phyloP scores from a whole-genome alignment of 2,888 invertebrate species.

The Pristionchus mayeri region DNA sequence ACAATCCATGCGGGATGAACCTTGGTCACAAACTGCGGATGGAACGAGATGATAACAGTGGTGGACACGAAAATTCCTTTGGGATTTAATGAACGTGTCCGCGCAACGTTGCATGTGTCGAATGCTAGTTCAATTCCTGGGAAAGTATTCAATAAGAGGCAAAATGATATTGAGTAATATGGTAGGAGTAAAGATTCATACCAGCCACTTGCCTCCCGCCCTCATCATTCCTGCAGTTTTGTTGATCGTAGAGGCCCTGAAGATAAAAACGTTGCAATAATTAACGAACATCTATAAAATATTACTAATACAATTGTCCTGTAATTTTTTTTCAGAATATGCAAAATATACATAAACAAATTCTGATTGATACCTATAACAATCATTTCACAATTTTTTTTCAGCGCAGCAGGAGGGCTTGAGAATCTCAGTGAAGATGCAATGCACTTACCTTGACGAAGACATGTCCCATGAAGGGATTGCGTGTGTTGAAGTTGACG shows the following conservation, averaged over 20 bases:
- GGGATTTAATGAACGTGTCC: conserved; percentile 75
- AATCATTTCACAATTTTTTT: too few species aligned
- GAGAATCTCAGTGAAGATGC: too few species aligned
- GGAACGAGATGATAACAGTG: conserved; percentile 76
- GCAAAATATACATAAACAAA: too few species aligned
- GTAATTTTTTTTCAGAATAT: too few species aligned
- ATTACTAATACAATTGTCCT: too few species aligned
- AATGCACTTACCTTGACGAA: conserved; percentile 62
- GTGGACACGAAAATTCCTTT: conserved; percentile 75
- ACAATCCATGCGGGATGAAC: conserved; percentile 45
- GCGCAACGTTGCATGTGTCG: conserved; percentile 74
- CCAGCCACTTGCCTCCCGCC: conserved; percentile 44
- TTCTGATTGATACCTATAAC: too few species aligned
- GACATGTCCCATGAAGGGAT: conserved; percentile 71
- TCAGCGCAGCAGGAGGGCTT: too few species aligned
- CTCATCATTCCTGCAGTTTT: conserved; percentile 46
- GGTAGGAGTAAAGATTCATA: not conserved
- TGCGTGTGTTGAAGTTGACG: conserved; percentile 73
- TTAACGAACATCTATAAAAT: too few species aligned
- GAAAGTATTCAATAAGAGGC: too few species aligned
- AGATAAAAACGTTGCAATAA: too few species aligned
- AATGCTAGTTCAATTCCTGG: conserved; percentile 75
- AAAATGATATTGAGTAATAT: not conserved
- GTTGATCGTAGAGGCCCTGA: conserved; percentile 42
- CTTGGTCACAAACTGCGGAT: conserved; percentile 76